Percentiles rank a stretch among this genome's conserved stretches.
Conservation (phyloP, 2,888 invertebrate species). For the Synanthedon vespiformis region DNA sequence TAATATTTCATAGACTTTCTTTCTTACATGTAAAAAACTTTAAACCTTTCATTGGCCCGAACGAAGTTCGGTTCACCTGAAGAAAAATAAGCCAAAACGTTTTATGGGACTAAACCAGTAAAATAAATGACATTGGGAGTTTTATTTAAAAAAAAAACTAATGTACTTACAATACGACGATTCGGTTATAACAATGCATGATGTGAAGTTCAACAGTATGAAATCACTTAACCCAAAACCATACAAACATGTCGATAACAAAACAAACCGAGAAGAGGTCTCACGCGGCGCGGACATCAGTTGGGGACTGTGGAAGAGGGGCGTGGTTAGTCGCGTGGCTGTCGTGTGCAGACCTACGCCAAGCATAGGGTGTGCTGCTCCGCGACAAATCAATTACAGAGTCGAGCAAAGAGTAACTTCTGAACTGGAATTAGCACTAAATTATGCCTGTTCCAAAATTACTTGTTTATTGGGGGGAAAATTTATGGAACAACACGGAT, state of each 20-base stretch:
- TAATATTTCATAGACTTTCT: no score
- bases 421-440: conserved; percentile 56
- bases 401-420: conserved; percentile 42
- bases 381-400: conserved; percentile 68
- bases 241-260: neutral
- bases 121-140: no score
- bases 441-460: conserved; percentile 50
- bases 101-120: no score
- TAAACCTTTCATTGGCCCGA: no score
- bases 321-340: conserved; percentile 32
- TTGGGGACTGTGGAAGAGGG: conserved; percentile 30
- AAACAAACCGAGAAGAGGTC: conserved; percentile 26
- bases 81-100: no score
- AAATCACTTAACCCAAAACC: neutral
- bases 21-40: no score
- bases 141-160: no score
- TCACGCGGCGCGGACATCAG: conserved; percentile 32
- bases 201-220: neutral
- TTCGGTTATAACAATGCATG: neutral
- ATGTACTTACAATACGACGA: conserved; percentile 8
- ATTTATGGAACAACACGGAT: no score
- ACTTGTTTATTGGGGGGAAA: conserved; percentile 46
- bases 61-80: no score
- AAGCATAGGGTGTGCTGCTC: conserved; percentile 19
- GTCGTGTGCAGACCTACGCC: conserved; percentile 25